These are phyloP conservation scores for Caenorhabditis wallacei DNA, from an alignment of 2,888 invertebrate species.

Conservation along the genomic window DNA sequence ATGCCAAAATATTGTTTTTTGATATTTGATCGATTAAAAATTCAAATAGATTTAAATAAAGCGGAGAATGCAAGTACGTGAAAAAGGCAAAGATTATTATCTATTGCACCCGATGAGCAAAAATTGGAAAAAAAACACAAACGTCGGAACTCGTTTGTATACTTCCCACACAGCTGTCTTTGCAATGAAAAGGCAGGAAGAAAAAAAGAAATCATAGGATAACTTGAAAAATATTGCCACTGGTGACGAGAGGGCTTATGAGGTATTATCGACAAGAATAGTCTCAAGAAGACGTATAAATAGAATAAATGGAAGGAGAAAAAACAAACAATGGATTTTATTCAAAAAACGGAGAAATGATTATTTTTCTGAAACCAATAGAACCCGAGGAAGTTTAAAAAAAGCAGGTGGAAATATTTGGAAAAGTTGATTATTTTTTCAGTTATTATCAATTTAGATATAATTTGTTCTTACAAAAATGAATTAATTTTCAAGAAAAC, in stretches of 20 bases:
- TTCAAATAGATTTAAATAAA: not conserved
- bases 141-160: conserved; percentile 6
- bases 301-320: not conserved
- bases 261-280: not conserved
- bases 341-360: not conserved
- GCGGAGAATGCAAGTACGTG: not conserved
- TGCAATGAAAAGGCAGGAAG: conserved; percentile 7
- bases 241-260: not conserved
- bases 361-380: too few species aligned
- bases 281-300: not conserved
- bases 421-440: too few species aligned
- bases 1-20: not conserved
- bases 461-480: too few species aligned
- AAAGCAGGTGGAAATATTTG: too few species aligned
- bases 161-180: conserved; percentile 37
- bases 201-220: conserved; percentile 17
- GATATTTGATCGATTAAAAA: not conserved
- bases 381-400: too few species aligned
- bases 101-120: not conserved
- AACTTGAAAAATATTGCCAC: conserved; percentile 22
- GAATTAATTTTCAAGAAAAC: too few species aligned
- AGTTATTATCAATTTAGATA: too few species aligned
- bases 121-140: conserved; percentile 9
- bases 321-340: not conserved
- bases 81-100: conserved; percentile 1